Conservation (phyloP, 2,797 vertebrate genomes). For the Rhynchonycteris naso region DNA sequence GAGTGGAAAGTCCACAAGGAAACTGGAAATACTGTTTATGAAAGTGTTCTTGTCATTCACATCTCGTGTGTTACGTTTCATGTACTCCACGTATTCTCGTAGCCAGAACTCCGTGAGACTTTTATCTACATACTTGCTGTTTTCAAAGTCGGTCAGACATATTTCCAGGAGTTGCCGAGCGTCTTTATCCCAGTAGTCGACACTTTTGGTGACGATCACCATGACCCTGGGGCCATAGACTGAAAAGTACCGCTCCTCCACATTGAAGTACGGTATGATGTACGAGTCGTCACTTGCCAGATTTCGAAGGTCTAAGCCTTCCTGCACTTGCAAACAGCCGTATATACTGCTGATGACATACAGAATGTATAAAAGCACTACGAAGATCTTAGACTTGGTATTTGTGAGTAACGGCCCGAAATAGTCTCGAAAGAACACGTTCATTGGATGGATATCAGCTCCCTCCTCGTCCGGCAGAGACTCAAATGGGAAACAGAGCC, state of each 20-base stretch:
- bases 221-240: constrained; percentile 89
- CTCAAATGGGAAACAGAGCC: constrained; percentile 82
- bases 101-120: constrained; percentile 89
- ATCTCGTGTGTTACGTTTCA: rapidly evolving
- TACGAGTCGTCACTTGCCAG: constrained; percentile 90
- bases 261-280: constrained; percentile 86
- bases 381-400: constrained; percentile 79
- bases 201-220: constrained; percentile 85
- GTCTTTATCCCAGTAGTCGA: constrained; percentile 87
- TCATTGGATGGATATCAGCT: constrained; percentile 80
- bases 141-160: constrained; percentile 85
- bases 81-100: constrained; percentile 78
- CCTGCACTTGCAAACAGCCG: constrained; percentile 86
- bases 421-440: constrained; percentile 84
- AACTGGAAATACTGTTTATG: constrained; percentile 68
- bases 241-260: constrained; percentile 86
- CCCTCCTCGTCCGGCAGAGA: constrained; percentile 7
- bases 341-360: constrained; percentile 87
- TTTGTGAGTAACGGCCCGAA: constrained; percentile 88
- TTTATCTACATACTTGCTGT: constrained; percentile 79
- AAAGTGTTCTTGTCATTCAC: constrained; percentile 82
- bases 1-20: constrained; percentile 72
- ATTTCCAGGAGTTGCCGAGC: constrained; percentile 80
- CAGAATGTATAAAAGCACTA: constrained; percentile 84
- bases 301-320: constrained; percentile 90